Base-by-base conservation (phyloP, 2,797 vertebrate genomes). In the Morus bassanus region DNA sequence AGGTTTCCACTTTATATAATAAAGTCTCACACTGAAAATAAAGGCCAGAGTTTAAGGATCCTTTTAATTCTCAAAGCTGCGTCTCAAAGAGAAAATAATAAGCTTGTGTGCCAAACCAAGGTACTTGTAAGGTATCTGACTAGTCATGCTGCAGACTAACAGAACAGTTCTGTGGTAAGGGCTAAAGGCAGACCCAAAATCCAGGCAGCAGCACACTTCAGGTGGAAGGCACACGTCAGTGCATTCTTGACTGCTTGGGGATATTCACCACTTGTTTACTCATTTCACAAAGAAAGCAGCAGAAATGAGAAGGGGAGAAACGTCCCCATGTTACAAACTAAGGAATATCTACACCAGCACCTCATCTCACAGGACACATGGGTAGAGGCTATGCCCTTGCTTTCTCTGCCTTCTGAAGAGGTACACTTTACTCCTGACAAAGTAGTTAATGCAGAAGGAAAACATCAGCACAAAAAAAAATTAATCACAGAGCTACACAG, bases 21-120 rank as follows among this genome's bases (percentile, higher is more conserved):
- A 17, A 39, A 93, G 78, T 90, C 87, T 94, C 88, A 77, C 95
- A 85, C 96, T 97, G 76, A 94, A 97, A 91, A 97, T 96, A 97
- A 97, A 93, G 93, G 91, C 59, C 19, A 15, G 92, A 88, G 69
- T 91, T 96, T 85, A 91, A 93, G 72, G 72, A 85, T 70, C 46
- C n/a, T 96, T 46, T 85, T 73, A 41, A 70, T 78, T 96, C 51
- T 53, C 46, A 43, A 83, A 84, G 41, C 28, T 57, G 64, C 0
- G 4, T 10, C 75, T 90, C 30, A 18, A 56, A n/a, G 64, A 43
- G 70, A 70, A 65, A 80, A 30, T 1, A 61, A 60, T 16, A 11
- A 14, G 25, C 25, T 4, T 4, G 13, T 11, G 24, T 43, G 77
- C 70, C 65, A 41, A 33, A 28, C 7, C 1, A 7, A 35, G 43